Base-by-base conservation (phyloP, 2,888 invertebrate genomes). In the Tanypteryx hageni region DNA sequence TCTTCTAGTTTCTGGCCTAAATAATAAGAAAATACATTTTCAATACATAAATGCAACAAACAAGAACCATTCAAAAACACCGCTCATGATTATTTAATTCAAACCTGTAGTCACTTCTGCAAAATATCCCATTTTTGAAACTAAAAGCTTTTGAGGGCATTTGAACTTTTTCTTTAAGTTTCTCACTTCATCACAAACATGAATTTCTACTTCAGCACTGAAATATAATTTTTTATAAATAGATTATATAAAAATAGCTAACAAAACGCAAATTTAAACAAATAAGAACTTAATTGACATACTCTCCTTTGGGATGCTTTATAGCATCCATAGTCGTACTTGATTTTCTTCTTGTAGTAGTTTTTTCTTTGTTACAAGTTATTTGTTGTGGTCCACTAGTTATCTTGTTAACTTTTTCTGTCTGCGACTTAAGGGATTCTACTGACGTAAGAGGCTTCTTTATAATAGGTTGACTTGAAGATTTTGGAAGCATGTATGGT, bases 111-210 rank as follows among this genome's bases (percentile, higher is more conserved):
- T 98, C 7, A 98, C 98, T 94, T 98, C 98, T 14, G 98, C 98
- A 95, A 99, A 99, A 94, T 99, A 99, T 16, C 98, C 98, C 99
- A 99, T 99, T 95, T 99, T 98, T 92, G 97, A 97, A 0, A 99
- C 97, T 22, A 99, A 96, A 92, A 99, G 95, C 94, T 97, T 97
- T 94, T 99, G 98, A 0, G 98, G 97, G 94, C 99, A 99, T 92
- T 97, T 96, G 95, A 99, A 99, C 95, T 99, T 98, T 94, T 98
- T 97, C 93, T 98, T 98, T 92, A 97, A 95, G 92, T 97, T 98
- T 95, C 99, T 98, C 0, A 98, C 97, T 95, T 99, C 99, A 94
- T 99, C 99, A 94, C 98, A 98, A 0, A 99, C 99, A 94, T 99
- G 99, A 93, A 99, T 99, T 94, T 98, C 97, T 22, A 99, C 98